Evolutionary conservation across 2,113 vertebrate genomes (phyloP).

Genomic region (Corapipo altera): DNA sequence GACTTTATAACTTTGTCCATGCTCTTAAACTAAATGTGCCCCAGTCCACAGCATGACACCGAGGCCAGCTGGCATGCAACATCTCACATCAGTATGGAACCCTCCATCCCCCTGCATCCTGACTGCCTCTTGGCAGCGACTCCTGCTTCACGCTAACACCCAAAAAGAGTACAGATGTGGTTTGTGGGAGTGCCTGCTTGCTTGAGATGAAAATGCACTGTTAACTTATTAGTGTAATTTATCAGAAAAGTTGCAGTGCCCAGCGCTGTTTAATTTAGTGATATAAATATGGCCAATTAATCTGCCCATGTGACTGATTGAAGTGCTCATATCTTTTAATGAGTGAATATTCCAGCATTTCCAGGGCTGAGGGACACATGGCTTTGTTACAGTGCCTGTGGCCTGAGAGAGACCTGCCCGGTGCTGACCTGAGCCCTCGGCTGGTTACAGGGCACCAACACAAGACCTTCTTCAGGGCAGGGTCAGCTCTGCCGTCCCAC

Average conservation of each 20-base stretch:
- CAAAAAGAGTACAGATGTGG: fast-evolving
- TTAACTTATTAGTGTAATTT: background rate
- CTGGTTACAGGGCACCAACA: fast-evolving
- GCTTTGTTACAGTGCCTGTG: fast-evolving
- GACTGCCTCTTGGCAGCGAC: background rate
- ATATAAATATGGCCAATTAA: background rate
- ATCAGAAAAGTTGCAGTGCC: background rate
- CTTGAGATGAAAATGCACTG: fast-evolving
- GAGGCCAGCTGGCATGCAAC: background rate
- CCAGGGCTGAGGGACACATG: fast-evolving
- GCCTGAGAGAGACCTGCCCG: fast-evolving
- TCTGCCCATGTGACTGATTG: fast-evolving
- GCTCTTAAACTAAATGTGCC: background rate
- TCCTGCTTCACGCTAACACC: fast-evolving
- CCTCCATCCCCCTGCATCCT: fast-evolving
- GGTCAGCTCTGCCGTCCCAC: background rate
- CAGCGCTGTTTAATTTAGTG: background rate
- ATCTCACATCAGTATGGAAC: fast-evolving
- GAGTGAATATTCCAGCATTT: background rate
- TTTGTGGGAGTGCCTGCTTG: background rate
- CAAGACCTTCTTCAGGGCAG: background rate
- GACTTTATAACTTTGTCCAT: background rate
- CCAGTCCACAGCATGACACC: fast-evolving
- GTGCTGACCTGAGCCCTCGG: fast-evolving
- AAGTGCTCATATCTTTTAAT: background rate